A percentile compares a stretch with the other conserved stretches of the same genome.
Evolutionary conservation across 2,113 vertebrate genomes (phyloP).

Genomic region (Podarcis cretensis): DNA sequence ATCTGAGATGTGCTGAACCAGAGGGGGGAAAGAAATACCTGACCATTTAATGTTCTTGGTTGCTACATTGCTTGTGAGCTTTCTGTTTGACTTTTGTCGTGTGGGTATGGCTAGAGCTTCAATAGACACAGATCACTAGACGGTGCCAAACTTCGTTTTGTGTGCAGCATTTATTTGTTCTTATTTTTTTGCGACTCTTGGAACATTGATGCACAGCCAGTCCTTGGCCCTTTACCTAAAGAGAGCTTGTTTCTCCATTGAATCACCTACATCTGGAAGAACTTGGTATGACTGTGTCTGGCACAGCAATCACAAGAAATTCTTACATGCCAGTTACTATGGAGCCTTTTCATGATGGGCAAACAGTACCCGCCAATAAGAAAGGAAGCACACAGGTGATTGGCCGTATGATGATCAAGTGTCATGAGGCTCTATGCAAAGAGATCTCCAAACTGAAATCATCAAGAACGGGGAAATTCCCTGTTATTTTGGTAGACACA

Average conservation of each 20-base stretch:
- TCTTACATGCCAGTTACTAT: not conserved
- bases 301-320: not conserved
- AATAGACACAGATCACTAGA: not conserved
- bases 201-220: not conserved
- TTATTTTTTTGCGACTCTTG: not conserved
- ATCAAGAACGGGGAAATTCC: not conserved
- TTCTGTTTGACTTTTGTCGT: not conserved
- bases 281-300: not conserved
- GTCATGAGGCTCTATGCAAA: not conserved
- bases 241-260: not conserved
- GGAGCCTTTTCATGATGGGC: not conserved
- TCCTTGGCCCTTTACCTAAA: not conserved
- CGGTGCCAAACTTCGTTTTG: not conserved
- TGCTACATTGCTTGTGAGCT: not conserved
- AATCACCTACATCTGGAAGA: not conserved
- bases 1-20: constrained; percentile 3
- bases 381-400: not conserved
- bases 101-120: not conserved
- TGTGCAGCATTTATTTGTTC: not conserved
- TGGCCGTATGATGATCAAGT: not conserved
- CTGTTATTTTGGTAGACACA: not conserved
- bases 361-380: not conserved
- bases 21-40: not conserved
- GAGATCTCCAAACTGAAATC: not conserved
- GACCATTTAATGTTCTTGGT: not conserved